phyloP scores from a whole-genome alignment of 30 jellyfish, hydroid and myxozoan genomes.

The Hydractinia symbiolongicarpus region DNA sequence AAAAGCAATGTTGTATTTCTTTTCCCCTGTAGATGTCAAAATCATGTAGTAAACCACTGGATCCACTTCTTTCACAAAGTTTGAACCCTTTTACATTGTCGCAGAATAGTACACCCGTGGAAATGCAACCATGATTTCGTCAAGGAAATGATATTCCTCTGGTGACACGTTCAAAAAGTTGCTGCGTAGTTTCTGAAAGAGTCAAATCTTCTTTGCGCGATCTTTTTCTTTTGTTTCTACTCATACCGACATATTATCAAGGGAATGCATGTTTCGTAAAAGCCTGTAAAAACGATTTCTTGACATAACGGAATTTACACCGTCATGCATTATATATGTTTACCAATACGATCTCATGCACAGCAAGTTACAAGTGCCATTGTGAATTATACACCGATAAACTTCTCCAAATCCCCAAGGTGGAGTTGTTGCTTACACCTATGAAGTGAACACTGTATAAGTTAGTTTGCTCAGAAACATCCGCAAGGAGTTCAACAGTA shows the following conservation, averaged over 20 bases:
- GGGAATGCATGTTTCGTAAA: neutral
- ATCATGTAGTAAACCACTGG: too few relatives aligned
- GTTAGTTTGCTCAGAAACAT: constrained; percentile 3
- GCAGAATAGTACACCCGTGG: too few relatives aligned
- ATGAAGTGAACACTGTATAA: neutral
- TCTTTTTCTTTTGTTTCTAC: neutral
- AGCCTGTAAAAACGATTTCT: neutral
- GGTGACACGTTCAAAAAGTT: neutral
- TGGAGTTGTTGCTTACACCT: neutral
- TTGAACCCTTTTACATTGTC: too few relatives aligned
- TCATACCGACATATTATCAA: neutral
- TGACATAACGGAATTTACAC: neutral
- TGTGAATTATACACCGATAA: neutral
- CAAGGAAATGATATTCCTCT: neutral
- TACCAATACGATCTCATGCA: neutral
- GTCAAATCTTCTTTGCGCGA: neutral
- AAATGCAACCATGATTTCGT: neutral
- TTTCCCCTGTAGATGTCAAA: too few relatives aligned
- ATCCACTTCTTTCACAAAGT: too few relatives aligned
- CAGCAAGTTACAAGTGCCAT: neutral
- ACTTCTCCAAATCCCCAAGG: neutral
- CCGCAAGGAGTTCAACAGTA: neutral
- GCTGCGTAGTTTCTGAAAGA: neutral
- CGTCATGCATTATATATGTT: neutral
- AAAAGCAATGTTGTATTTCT: too few relatives aligned